Evolutionary conservation across 2,888 invertebrate species (phyloP), one percentile per base, ranked within the genome.

Genomic region (Amphimallon solstitiale): DNA sequence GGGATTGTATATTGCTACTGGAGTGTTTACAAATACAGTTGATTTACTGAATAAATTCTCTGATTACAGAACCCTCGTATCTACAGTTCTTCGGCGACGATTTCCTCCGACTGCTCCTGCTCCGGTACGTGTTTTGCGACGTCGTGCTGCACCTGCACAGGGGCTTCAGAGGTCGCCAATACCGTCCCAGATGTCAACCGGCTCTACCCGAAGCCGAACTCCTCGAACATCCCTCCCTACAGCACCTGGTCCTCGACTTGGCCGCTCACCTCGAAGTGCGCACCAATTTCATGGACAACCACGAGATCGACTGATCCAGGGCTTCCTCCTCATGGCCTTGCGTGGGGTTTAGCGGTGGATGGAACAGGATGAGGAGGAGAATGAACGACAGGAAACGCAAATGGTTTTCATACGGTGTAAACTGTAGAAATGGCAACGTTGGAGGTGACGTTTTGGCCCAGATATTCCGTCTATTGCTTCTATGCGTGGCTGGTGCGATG

Each of bases 31-130:
- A 1, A 9, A 7, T 5, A 10, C 43, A 46, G n/a, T 17, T 9
- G 35, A 48, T 21, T 34, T 34, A 9, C n/a, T 48, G 1, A 15
- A 43, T 15, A 14, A 21, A 6, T 14, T 14, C 3, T 15, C 15
- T 7, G 15, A 10, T 60, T 49, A 5, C 78, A 91, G 91, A 91
- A 78, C 83, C 87, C 49, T 87, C 87, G 66, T 91, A 89, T 82
- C 85, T 95, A 72, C 91, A 94, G 83, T 97, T 97, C 84, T 92
- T 97, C 84, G 94, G 95, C 43, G 97, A 98, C 83, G 97, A 97
- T 79, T 98, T 97, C 84, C 86, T 98, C 72, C 90, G 97, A 68
- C 87, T 96, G 68, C 84, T 97, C 69, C 86, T 97, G 70, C 86
- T 96, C 71, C 90, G 97, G 70, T 97, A 92, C 85, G 90, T 97